These are phyloP conservation scores for Acanthisitta chloris DNA, from an alignment of 2,113 vertebrate genomes.

Conservation along the genomic window DNA sequence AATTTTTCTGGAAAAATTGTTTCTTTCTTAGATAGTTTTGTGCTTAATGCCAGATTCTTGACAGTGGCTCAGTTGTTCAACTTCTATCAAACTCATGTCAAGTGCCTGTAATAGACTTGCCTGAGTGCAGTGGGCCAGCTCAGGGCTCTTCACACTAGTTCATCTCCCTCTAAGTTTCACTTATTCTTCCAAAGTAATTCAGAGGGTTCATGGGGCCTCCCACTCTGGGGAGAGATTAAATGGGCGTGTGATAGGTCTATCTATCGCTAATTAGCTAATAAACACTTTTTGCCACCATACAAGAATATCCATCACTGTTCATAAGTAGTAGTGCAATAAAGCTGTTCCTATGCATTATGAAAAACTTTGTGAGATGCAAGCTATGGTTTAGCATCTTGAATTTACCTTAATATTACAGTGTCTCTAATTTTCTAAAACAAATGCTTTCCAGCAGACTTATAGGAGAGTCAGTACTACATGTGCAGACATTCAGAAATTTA, in stretches of 20 bases:
- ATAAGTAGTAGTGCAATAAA: background rate
- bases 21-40: background rate
- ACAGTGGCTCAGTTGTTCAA: background rate
- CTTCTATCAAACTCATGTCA: background rate
- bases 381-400: background rate
- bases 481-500: accelerated
- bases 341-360: background rate
- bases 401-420: background rate
- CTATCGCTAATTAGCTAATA: background rate
- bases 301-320: background rate
- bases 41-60: background rate
- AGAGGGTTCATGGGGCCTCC: background rate
- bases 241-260: background rate
- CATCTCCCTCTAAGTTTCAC: background rate
- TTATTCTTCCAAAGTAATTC: background rate
- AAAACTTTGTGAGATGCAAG: background rate
- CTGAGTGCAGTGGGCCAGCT: background rate
- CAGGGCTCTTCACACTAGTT: background rate
- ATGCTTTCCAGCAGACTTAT: background rate
- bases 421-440: background rate
- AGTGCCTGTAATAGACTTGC: background rate
- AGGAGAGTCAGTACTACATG: background rate
- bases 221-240: background rate
- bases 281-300: background rate
- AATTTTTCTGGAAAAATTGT: background rate